Evolutionary conservation across 2,888 invertebrate genomes (phyloP).

Genomic region (Polymixis lichenea): DNA sequence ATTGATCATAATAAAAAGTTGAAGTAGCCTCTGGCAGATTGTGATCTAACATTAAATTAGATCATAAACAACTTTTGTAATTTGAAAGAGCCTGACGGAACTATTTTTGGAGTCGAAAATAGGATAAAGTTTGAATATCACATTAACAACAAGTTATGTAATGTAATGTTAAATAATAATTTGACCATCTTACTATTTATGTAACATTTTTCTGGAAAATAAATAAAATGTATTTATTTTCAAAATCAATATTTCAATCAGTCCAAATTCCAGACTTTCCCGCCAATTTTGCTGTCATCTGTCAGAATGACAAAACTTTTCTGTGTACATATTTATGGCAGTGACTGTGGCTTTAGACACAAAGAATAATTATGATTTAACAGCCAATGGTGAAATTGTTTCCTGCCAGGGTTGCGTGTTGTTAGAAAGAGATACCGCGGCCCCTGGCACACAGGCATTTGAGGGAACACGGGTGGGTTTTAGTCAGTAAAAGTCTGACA

Average conservation of each 20-base stretch:
- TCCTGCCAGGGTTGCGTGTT: too few species aligned
- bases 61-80: not conserved
- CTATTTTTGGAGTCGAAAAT: not conserved
- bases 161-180: not conserved
- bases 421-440: too few species aligned
- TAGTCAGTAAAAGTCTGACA: too few species aligned
- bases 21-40: conserved; percentile 18
- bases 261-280: not conserved
- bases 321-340: not conserved
- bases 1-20: conserved; percentile 6
- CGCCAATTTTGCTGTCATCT: conserved; percentile 11
- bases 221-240: too few species aligned
- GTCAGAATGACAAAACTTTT: conserved; percentile 8
- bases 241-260: too few species aligned
- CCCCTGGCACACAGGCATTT: too few species aligned
- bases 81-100: not conserved
- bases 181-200: too few species aligned
- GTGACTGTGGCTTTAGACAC: not conserved
- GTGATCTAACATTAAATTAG: conserved; percentile 2
- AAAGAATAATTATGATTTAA: not conserved
- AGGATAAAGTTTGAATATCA: not conserved
- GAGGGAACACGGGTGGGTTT: too few species aligned
- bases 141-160: not conserved
- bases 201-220: too few species aligned
- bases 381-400: not conserved